These are phyloP conservation scores for Sarcophaga carnaria DNA, from an alignment of 2,888 invertebrate genomes.

Conservation along the genomic window DNA sequence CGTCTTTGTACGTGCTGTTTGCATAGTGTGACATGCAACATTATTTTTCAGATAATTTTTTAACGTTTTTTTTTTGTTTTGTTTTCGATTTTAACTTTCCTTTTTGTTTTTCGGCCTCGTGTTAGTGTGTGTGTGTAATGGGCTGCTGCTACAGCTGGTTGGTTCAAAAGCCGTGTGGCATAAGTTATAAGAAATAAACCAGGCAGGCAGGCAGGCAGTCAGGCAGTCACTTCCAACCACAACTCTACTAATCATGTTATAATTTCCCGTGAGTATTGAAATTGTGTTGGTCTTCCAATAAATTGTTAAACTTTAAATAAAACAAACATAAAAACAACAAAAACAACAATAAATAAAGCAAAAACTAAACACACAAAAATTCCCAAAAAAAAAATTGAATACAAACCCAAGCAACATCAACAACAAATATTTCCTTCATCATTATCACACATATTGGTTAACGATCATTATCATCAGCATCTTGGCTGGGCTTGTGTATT, in stretches of 20 bases:
- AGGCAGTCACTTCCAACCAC: neutral
- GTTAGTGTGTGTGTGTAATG: neutral
- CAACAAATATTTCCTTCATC: conserved; percentile 33
- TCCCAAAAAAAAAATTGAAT: conserved; percentile 4
- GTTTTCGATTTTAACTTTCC: conserved; percentile 45
- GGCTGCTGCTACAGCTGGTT: conserved; percentile 58
- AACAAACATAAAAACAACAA: conserved; percentile 3
- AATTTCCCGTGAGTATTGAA: conserved; percentile 67
- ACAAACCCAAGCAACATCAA: neutral
- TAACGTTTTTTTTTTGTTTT: conserved; percentile 1
- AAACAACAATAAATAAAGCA: conserved; percentile 23
- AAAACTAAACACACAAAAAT: conserved; percentile 38
- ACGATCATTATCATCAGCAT: conserved; percentile 50
- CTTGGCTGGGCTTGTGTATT: neutral
- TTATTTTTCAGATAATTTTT: conserved; percentile 59
- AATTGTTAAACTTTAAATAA: conserved; percentile 55
- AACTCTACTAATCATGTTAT: conserved; percentile 63
- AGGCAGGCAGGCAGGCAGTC: conserved; percentile 14
- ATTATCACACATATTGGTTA: conserved; percentile 39
- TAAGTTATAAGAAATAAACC: conserved; percentile 25
- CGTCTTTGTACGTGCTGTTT: conserved; percentile 57
- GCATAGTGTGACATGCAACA: conserved; percentile 65
- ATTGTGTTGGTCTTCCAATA: conserved; percentile 57
- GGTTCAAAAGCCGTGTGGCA: conserved; percentile 28
- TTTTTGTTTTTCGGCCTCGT: conserved; percentile 26